Evolutionary conservation across 2,797 vertebrate species (phyloP).

Genomic region (Nannoperca australis): DNA sequence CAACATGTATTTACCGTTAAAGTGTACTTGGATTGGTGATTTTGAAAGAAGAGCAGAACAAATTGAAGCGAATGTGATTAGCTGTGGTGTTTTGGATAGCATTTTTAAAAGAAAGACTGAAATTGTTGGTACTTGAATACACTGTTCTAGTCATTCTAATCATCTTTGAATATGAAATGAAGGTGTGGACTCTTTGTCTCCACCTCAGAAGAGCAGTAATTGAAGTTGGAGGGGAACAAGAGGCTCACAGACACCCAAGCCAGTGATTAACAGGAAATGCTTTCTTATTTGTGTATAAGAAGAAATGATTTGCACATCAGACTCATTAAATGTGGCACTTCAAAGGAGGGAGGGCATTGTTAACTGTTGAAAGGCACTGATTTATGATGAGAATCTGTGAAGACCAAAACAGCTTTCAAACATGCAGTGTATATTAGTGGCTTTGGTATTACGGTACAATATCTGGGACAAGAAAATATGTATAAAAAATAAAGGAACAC

Average conservation of each 20-base stretch:
- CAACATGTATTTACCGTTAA: slow-evolving; percentile 27
- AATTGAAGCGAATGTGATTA: slow-evolving; percentile 33
- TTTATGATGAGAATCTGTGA: slow-evolving; percentile 9
- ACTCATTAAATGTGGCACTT: slow-evolving; percentile 24
- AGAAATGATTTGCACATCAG: slow-evolving; percentile 55
- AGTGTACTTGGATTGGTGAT: background rate
- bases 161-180: slow-evolving; percentile 31
- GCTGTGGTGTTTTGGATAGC: slow-evolving; percentile 4
- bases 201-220: slow-evolving; percentile 31
- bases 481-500: background rate
- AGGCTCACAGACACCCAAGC: slow-evolving; percentile 9
- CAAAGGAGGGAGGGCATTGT: slow-evolving; percentile 2
- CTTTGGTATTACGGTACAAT: background rate
- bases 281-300: slow-evolving; percentile 24
- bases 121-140: slow-evolving; percentile 24
- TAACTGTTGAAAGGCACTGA: slow-evolving; percentile 10
- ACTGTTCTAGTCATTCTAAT: slow-evolving; percentile 18
- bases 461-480: background rate
- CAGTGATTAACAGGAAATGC: slow-evolving; percentile 33
- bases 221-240: slow-evolving; percentile 32
- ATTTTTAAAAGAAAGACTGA: slow-evolving; percentile 9
- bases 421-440: background rate
- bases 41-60: slow-evolving; percentile 24
- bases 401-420: background rate
- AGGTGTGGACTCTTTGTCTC: slow-evolving; percentile 26